phyloP scores from a whole-genome alignment of 2,888 invertebrate genomes.

The Torymus texanus region DNA sequence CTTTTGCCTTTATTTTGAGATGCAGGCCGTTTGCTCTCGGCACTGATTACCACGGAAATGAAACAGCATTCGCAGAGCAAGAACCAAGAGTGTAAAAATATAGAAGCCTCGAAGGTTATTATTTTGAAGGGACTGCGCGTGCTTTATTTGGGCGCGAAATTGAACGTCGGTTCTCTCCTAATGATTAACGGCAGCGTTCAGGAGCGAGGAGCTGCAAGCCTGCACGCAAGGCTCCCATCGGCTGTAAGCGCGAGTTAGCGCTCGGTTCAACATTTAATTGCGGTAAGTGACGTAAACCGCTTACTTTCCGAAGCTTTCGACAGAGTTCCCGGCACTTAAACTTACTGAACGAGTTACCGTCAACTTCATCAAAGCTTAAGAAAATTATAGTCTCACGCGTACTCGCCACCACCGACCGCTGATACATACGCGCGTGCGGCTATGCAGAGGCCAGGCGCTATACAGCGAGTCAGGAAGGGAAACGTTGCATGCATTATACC shows the following conservation, averaged over 20 bases:
- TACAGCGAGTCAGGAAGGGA: too few species aligned
- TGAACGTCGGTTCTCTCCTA: neutral
- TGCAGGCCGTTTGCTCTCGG: too few species aligned
- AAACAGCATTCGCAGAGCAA: too few species aligned
- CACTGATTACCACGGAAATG: too few species aligned
- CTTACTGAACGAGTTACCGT: conserved; percentile 46
- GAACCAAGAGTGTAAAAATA: too few species aligned
- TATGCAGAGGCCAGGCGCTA: too few species aligned
- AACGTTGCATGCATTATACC: neutral
- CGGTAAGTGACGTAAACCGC: conserved; percentile 47
- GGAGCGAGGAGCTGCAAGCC: neutral
- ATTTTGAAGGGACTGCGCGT: neutral
- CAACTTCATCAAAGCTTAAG: conserved; percentile 47
- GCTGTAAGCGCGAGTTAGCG: conserved; percentile 37
- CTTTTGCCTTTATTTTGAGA: too few species aligned
- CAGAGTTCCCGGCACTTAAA: conserved; percentile 46
- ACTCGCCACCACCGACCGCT: too few species aligned
- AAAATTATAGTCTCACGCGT: conserved; percentile 36
- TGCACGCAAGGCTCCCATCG: neutral
- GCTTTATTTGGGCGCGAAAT: conserved; percentile 2
- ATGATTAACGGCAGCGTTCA: neutral
- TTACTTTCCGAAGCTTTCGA: conserved; percentile 50
- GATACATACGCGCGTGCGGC: too few species aligned
- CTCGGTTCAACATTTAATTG: conserved; percentile 46
- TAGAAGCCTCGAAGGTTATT: too few species aligned